Percentiles rank a stretch among this genome's conserved stretches.
These are phyloP conservation scores for Hippocampus comes DNA, from an alignment of 2,113 vertebrate species.

Conservation along the genomic window DNA sequence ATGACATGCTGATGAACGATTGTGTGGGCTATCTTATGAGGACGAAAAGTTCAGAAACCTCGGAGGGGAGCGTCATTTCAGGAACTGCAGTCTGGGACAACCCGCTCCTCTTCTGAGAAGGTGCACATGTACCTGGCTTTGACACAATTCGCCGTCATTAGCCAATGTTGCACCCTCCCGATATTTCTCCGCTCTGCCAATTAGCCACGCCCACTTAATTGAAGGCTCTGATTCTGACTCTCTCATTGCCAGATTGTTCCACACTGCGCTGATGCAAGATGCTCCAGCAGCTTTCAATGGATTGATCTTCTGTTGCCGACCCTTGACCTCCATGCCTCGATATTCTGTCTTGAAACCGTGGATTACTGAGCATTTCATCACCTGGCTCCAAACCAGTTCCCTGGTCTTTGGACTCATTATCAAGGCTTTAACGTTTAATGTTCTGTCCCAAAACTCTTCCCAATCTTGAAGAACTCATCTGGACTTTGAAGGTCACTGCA, in stretches of 20 bases:
- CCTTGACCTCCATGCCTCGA: background rate
- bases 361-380: no score
- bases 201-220: background rate
- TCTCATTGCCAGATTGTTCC: background rate
- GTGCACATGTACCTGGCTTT: background rate
- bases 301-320: background rate
- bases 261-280: background rate
- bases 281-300: background rate
- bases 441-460: no score
- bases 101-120: conserved; percentile 78
- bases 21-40: conserved; percentile 86
- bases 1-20: conserved; percentile 80
- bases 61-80: conserved; percentile 85
- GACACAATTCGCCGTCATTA: background rate
- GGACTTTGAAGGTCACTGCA: no score
- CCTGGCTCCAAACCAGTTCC: no score
- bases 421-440: no score
- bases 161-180: no score
- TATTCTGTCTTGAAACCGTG: background rate
- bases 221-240: background rate
- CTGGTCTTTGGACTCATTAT: no score
- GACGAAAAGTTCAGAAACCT: conserved; percentile 85
- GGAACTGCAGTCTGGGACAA: conserved; percentile 92
- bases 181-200: background rate
- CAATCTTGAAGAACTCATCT: no score